Conservation (phyloP, 2,888 invertebrate species). For the Drosophila testacea region DNA sequence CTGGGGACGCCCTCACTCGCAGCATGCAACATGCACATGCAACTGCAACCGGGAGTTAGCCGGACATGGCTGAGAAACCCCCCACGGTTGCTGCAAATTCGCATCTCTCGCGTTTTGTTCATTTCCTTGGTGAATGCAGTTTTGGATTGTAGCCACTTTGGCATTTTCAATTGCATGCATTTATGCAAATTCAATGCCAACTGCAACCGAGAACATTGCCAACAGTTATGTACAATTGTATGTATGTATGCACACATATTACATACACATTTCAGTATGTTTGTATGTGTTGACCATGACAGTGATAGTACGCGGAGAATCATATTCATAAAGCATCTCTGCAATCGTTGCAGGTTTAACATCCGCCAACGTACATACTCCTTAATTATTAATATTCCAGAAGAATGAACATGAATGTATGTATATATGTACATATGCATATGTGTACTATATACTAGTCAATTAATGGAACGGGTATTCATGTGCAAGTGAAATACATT, state of each 20-base stretch:
- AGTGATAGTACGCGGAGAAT: conserved; percentile 29
- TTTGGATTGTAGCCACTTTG: conserved; percentile 57
- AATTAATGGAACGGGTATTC: conserved; percentile 20
- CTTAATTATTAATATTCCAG: conserved; percentile 42
- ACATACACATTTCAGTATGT: not conserved
- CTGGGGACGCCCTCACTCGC: conserved; percentile 14
- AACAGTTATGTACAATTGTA: conserved; percentile 14
- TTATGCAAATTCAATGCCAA: conserved; percentile 71
- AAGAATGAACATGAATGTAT: conserved; percentile 24
- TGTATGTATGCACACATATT: not conserved
- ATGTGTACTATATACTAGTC: conserved; percentile 16
- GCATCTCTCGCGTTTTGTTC: conserved; percentile 43
- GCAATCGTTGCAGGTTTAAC: conserved; percentile 24
- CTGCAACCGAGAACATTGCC: conserved; percentile 45
- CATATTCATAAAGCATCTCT: conserved; percentile 31
- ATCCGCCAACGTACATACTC: conserved; percentile 28
- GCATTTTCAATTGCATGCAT: conserved; percentile 67
- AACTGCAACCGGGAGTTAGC: conserved; percentile 12
- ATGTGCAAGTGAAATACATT: conserved; percentile 14
- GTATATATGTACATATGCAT: not conserved
- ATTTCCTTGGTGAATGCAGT: conserved; percentile 17
- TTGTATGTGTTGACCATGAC: conserved; percentile 29
- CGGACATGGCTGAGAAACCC: conserved; percentile 15
- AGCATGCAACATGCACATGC: not conserved
- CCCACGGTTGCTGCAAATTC: conserved; percentile 21